phyloP scores from a whole-genome alignment of 2,113 vertebrate species.

The Glaucidium brasilianum region DNA sequence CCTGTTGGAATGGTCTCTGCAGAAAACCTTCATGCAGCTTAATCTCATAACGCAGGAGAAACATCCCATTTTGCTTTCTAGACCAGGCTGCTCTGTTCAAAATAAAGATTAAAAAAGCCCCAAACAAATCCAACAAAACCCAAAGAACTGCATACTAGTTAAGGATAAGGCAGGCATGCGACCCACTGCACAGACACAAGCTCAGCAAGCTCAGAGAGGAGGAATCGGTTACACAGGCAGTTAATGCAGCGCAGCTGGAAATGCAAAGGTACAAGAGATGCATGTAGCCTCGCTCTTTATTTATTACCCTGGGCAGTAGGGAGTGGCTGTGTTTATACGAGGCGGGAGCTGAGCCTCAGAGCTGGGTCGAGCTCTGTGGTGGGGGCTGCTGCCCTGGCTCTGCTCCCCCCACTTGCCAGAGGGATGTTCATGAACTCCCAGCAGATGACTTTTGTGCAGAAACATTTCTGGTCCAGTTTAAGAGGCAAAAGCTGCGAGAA shows the following conservation, averaged over 20 bases:
- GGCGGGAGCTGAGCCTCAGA: conserved; percentile 15
- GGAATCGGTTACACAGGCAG: neutral
- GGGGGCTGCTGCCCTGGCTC: neutral
- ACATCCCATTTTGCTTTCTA: neutral
- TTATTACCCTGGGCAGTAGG: neutral
- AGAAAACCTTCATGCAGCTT: neutral
- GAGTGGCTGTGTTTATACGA: conserved; percentile 49
- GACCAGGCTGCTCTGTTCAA: fast-evolving
- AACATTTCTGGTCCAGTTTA: neutral
- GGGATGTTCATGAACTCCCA: conserved; percentile 62
- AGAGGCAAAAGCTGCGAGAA: neutral
- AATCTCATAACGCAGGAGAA: neutral
- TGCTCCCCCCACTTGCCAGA: neutral
- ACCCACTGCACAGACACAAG: fast-evolving
- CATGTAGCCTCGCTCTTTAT: neutral
- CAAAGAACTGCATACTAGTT: no score
- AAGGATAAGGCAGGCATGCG: fast-evolving
- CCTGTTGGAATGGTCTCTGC: neutral
- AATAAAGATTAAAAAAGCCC: neutral
- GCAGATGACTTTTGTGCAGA: conserved; percentile 65
- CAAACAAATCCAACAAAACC: no score
- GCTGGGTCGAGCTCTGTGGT: neutral
- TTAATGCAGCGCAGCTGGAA: neutral
- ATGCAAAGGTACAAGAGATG: neutral
- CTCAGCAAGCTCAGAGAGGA: neutral